Evolutionary conservation across 1,140 invertebrate species (phyloP), one percentile per base, ranked within the genome.

Genomic region (Agrypnia vestita): DNA sequence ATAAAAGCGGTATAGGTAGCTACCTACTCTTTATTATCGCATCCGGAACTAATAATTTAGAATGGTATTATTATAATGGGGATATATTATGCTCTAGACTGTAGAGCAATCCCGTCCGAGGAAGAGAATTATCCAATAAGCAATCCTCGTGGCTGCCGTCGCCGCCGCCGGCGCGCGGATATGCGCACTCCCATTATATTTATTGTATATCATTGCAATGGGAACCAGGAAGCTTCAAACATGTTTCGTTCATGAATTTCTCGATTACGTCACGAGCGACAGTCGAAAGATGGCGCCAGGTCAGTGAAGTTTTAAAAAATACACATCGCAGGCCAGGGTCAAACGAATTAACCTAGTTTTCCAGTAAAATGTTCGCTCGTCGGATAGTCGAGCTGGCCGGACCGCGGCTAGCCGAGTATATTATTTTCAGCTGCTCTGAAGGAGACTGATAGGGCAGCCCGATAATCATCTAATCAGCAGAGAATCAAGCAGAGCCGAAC

Each of bases 261-360:
- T 51, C 1, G 8, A 35, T 3, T 35, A 1, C 25, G 25, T 35
- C 25, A 35, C 25, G 25, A 35, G 25, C 25, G 6, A 35, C 25
- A n/a, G 25, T 35, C 25, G 25, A 3, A 6, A 35, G 25, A 35
- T 35, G 25, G 25, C 25, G 25, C 25, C 25, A 35, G 25, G 6
- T 1, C 25, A 3, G 25, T 35, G 6, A 35, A 35, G 25, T 35
- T 35, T 35, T 35, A 35, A 35, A 35, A 35, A 35, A 3, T 6
- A 35, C 25, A 35, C 25, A 6, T 35, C 6, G 25, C 19, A 19
- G 61, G 59, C 61, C 61, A 64, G 61, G 61, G 61, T 64, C 61
- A 64, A 13, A 64, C 19, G 13, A 64, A 64, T 64, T 64, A 64
- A 64, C 61, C 61, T 35, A 64, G 19, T 64, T 64, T 64, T 64